Base-by-base conservation (phyloP, 2,888 invertebrate genomes). In the Volucella bombylans region DNA sequence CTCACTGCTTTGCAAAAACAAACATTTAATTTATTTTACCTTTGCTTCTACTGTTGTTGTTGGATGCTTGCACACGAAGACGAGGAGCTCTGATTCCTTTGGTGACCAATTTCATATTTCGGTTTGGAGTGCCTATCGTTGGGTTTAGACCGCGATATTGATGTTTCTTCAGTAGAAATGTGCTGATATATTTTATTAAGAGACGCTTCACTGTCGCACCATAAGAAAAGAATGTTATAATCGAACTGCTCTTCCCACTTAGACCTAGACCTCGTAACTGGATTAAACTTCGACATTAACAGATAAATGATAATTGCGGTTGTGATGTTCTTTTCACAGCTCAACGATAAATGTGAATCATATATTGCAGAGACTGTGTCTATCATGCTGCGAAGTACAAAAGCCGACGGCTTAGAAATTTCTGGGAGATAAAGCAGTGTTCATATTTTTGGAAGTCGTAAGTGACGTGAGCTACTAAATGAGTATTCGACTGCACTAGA, bases 251-350 rank as follows among this genome's bases (percentile, higher is more conserved):
- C 23, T 23, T 23, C 23, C 23, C 23, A 23, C 23, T 23, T 23
- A 23, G 23, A 23, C 71, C 47, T 80, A n/a, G n/a, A n/a, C n/a
- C n/a, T n/a, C 38, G 72, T 85, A 43, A 57, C 59, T 55, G 79
- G 9, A n/a, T n/a, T 82, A 45, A 86, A 79, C 31, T 85, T 87
- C 11, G 59, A 73, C 67, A 80, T 79, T 2, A 78, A 82, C n/a
- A 86, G 68, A 74, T 87, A 73, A 18, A 82, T 86, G 10, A 87
- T 31, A 10, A 86, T 86, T 2, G 83, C 86, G 31, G 79, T 86
- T 8, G 79, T 64, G 9, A 87, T 82, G 1, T 71, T 62, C 31
- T 85, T 86, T 1, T 87, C 85, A 71, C 82, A 65, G 8, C 83
- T 76, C 50, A 82, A 62, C 39, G 86, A 87, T 52, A 83, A 64